Conservation (phyloP, 2,888 invertebrate genomes). For the Branchellion lobata region DNA sequence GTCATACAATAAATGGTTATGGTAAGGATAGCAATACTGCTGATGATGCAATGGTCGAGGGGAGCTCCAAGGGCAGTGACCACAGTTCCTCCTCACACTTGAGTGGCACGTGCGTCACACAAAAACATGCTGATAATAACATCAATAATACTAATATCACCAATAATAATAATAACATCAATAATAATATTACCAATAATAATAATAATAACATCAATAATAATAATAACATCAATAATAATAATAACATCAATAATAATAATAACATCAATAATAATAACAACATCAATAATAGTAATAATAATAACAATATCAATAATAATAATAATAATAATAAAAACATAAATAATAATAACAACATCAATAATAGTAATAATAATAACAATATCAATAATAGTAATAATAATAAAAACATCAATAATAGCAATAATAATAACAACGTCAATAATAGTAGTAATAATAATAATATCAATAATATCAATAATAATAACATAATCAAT, state of each 20-base stretch:
- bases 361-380: constrained; percentile 10
- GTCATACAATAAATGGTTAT: too few species aligned
- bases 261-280: not conserved
- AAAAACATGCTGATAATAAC: not conserved
- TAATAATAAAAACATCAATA: too few species aligned
- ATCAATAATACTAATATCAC: not conserved
- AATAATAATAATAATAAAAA: not conserved
- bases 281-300: constrained; percentile 4
- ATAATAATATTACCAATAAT: not conserved
- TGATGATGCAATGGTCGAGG: too few species aligned
- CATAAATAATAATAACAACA: not conserved
- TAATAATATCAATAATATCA: too few species aligned
- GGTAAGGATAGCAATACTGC: too few species aligned
- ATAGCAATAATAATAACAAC: too few species aligned
- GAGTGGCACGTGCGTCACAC: too few species aligned
- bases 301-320: not conserved
- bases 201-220: not conserved
- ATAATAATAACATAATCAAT: too few species aligned
- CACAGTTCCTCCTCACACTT: too few species aligned
- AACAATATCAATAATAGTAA: not conserved
- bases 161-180: not conserved
- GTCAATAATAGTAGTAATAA: too few species aligned
- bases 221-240: constrained; percentile 21
- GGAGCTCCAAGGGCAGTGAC: too few species aligned
- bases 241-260: not conserved